Evolutionary conservation across 2,113 vertebrate species (phyloP), one percentile per base, ranked within the genome.

Genomic region (Corythornis vintsioides): DNA sequence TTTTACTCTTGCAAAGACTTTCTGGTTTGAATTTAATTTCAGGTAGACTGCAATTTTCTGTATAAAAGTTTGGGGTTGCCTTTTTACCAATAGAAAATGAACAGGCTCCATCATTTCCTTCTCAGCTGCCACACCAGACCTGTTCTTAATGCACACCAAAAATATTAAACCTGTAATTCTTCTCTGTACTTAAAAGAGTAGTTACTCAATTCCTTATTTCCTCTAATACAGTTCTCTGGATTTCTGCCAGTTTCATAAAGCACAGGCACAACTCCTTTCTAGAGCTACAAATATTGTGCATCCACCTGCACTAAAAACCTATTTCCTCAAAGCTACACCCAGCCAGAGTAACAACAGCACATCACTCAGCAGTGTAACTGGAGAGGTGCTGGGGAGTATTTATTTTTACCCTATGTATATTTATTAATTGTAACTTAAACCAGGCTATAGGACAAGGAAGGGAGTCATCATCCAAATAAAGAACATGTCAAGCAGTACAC

Each of bases 1-100:
- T 6, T 12, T 5, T 19, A 52, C 9, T 65, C 24, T 33, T 31
- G 26, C 9, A 18, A 6, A 16, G 15, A 47, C 42, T 60, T 85
- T 81, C 57, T 15, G 6, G 70, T 2, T 26, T 66, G 43, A 72
- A 26, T 56, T 35, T 55, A 20, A 15, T 3, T 53, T 53, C 4
- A 28, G 11, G 52, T 43, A 20, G 43, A 47, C 17, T 16, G 21
- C 35, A 38, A 15, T 56, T 50, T 67, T 40, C 43, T 7, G 28
- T 3, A 5, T 5, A 42, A 50, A 50, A 25, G 50, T 11, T 42
- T 7, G 13, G 0, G 1, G 0, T 84, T 66, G 20, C 12, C 55
- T 69, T 70, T 57, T 43, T 28, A 60, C 8, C 9, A 18, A 20
- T 59, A 43, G 20, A 66, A 82, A 78, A 74, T 19, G 10, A 78